Base-by-base conservation (phyloP, 2,113 vertebrate genomes). In the Nettapus auritus region DNA sequence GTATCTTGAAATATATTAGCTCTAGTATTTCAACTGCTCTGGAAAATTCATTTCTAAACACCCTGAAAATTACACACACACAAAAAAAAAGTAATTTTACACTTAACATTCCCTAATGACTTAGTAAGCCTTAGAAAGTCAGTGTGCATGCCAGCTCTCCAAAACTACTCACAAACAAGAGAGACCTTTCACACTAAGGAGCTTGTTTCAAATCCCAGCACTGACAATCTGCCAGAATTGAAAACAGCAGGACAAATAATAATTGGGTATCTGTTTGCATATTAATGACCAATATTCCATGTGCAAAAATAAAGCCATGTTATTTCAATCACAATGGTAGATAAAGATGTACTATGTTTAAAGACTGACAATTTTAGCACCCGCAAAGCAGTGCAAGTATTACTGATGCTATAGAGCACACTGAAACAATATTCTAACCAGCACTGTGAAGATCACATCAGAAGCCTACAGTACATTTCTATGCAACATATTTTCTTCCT, bases 171-270 rank as follows among this genome's bases (percentile, higher is more conserved):
- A 83, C 59, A 93, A 86, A 95, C 82, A 52, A 94, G 73, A 69
- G 19, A 95, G 73, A 95, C 74, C 88, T 96, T 94, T 83, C 96
- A 86, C 84, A 90, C 96, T 53, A 70, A 25, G 18, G 76, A 91
- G 89, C 88, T 94, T 87, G 92, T 96, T 97, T 80, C 90, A 96
- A 93, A 75, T 73, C 90, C 38, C 67, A 93, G 71, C 80, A 86
- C 80, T 88, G 94, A 97, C 94, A 97, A 75, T 25, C 71, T 86
- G 80, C 53, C 83, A 67, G 88, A 94, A 93, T 19, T 34, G 31
- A 93, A 96, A 97, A 95, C 96, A 98, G 97, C 95, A 90, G 96
- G 96, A 85, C 77, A 94, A 94, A 89, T 93, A 94, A 92, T 86
- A 97, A 97, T 93, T 96, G 96, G 91, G 25, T 89, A 93, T 67